Evolutionary conservation across 2,888 invertebrate species (phyloP).

Genomic region (Dicroscelio sp.): DNA sequence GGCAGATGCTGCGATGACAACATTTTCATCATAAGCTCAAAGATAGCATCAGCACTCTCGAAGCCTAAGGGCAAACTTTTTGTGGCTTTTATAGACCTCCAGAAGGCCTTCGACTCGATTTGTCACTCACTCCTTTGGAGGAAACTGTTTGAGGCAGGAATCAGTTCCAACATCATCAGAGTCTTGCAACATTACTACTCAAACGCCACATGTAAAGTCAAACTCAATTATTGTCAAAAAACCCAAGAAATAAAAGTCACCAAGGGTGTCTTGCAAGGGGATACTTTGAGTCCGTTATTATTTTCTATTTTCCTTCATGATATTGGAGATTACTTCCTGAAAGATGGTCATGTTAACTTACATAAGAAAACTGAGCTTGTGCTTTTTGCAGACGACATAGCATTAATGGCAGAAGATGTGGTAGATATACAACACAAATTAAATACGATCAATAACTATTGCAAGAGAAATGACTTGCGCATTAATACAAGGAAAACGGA

Average conservation of each 20-base stretch:
- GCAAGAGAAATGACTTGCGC: neutral
- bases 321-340: conserved; percentile 31
- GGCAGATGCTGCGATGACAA: too few species aligned
- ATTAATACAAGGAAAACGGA: neutral
- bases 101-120: conserved; percentile 8
- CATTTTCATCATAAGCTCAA: too few species aligned
- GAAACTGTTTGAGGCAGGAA: neutral
- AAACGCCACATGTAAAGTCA: conserved; percentile 9
- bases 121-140: neutral
- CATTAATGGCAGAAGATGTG: neutral
- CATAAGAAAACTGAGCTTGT: neutral
- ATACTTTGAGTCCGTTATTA: conserved; percentile 57
- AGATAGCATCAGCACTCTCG: too few species aligned
- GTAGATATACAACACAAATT: neutral
- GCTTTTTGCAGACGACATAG: neutral
- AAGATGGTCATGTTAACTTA: conserved; percentile 1
- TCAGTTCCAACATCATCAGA: neutral
- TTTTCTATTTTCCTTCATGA: conserved; percentile 59
- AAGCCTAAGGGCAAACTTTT: too few species aligned
- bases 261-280: neutral
- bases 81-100: too few species aligned
- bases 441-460: neutral
- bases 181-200: neutral
- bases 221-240: neutral
- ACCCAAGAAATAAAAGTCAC: neutral